Evolutionary conservation across 2,113 vertebrate species (phyloP), one percentile per base, ranked within the genome.

Genomic region (Neolamprologus variostigma): DNA sequence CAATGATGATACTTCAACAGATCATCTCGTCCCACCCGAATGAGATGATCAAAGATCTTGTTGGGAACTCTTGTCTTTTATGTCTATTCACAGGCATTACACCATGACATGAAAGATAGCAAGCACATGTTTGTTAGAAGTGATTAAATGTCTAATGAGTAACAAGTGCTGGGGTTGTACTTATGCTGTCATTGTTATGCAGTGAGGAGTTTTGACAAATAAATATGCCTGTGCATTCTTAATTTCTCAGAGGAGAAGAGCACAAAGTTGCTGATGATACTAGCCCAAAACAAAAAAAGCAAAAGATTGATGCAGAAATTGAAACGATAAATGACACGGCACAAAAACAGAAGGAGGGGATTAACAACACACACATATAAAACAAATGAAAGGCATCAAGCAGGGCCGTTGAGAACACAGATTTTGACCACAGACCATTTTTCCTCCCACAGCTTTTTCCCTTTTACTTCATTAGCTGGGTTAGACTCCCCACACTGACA

Each of bases 381-480:
- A 85, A 80, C 35, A 59, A 86, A 89, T 59, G 54, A 84, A 84
- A 28, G 35, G 23, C 59, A 78, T 83, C 45, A 83, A 16, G 26
- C 53, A 47, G 82, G 8, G 81, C 9, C 33, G 35, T 31, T 35
- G 57, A 47, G 55, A 26, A 26, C 40, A 71, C 26, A 84, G 50
- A 66, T 55, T 88, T 68, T 47, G 81, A 88, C 89, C 68, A 42
- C 81, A 89, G 84, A 86, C 86, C 54, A 76, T 87, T 89, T 90
- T 66, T 84, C 81, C 83, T 86, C 89, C 89, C 81, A 88, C 83
- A 83, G 92, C 81, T 53, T 90, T 92, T 89, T 80, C 63, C 81
- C 82, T 89, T 91, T 90, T 81, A 89, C 88, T 92, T 94, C 93
- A 95, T 95, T 94, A 94, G 88, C 78, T 8, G 23, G 89, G 89